Evolutionary conservation across 2,113 vertebrate genomes (phyloP).

Genomic region (Paraplagusia blochii): DNA sequence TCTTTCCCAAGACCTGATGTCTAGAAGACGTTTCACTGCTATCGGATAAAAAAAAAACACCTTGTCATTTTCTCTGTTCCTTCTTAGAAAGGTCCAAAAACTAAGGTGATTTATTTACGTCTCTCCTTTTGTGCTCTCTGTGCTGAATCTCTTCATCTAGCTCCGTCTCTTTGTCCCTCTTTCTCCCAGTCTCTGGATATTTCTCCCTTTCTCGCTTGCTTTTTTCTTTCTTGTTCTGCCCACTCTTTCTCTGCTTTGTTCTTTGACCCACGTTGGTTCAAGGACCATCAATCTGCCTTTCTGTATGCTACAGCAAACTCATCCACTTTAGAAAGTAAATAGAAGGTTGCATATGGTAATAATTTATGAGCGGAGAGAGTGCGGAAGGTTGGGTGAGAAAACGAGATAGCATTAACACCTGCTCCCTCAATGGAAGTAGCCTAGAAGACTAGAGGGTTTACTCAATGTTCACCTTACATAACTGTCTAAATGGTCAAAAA

Average conservation of each 20-base stretch:
- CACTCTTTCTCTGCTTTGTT: slow-evolving; percentile 2
- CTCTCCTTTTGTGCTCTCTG: slow-evolving; percentile 53
- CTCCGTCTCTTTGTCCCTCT: background rate
- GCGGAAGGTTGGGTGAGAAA: slow-evolving; percentile 70
- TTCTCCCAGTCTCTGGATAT: too few relatives aligned
- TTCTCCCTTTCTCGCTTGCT: too few relatives aligned
- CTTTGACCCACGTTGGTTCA: slow-evolving; percentile 43
- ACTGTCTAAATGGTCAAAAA: background rate
- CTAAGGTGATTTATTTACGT: slow-evolving; percentile 77
- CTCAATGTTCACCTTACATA: slow-evolving; percentile 12
- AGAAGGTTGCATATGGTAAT: slow-evolving; percentile 70
- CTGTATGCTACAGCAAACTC: slow-evolving; percentile 55
- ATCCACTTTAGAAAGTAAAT: slow-evolving; percentile 78
- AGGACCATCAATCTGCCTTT: slow-evolving; percentile 46
- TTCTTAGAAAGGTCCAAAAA: slow-evolving; percentile 74
- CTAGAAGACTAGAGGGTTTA: slow-evolving; percentile 6
- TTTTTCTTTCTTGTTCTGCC: too few relatives aligned
- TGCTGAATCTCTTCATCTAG: slow-evolving; percentile 48
- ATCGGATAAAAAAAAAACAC: slow-evolving; percentile 68
- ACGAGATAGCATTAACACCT: slow-evolving; percentile 71
- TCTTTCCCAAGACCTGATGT: slow-evolving; percentile 5
- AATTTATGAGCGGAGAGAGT: slow-evolving; percentile 70
- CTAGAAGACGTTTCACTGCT: slow-evolving; percentile 64
- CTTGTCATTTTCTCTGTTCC: slow-evolving; percentile 66
- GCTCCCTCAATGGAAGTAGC: slow-evolving; percentile 56